Evolutionary conservation across 2,113 vertebrate genomes (phyloP).

Genomic region (Budorcas taxicolor): DNA sequence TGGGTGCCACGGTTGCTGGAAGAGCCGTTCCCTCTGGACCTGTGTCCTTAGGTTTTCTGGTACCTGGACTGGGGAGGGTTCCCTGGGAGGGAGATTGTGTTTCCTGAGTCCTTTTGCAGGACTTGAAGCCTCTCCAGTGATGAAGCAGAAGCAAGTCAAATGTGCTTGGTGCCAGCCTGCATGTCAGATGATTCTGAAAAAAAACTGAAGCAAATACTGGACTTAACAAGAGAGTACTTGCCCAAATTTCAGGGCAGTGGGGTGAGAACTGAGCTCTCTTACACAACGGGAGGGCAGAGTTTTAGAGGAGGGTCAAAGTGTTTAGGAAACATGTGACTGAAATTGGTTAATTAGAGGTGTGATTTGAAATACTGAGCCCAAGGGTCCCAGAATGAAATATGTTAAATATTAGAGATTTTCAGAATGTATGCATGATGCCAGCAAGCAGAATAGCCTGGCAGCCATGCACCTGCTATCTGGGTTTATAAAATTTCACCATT

Average conservation of each 20-base stretch:
- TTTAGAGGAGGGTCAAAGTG: background rate
- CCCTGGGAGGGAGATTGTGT: background rate
- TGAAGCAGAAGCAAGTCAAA: background rate
- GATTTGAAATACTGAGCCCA: background rate
- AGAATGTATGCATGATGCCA: background rate
- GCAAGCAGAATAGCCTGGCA: background rate
- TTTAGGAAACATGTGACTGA: background rate
- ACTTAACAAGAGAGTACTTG: fast-evolving
- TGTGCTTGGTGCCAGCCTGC: background rate
- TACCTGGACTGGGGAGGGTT: background rate
- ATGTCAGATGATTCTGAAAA: background rate
- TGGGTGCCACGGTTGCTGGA: background rate
- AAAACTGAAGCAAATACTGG: background rate
- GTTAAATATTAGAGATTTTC: background rate
- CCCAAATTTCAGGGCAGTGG: background rate
- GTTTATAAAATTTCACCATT: background rate
- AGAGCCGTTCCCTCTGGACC: background rate
- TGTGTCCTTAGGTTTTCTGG: background rate
- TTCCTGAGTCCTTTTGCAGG: background rate
- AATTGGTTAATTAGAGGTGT: background rate
- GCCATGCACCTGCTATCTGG: background rate
- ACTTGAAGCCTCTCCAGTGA: background rate
- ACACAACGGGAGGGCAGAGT: background rate
- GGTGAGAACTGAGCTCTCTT: background rate
- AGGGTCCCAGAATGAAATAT: background rate